phyloP scores from a whole-genome alignment of 2,888 invertebrate genomes.

The Megastigmus dorsalis region DNA sequence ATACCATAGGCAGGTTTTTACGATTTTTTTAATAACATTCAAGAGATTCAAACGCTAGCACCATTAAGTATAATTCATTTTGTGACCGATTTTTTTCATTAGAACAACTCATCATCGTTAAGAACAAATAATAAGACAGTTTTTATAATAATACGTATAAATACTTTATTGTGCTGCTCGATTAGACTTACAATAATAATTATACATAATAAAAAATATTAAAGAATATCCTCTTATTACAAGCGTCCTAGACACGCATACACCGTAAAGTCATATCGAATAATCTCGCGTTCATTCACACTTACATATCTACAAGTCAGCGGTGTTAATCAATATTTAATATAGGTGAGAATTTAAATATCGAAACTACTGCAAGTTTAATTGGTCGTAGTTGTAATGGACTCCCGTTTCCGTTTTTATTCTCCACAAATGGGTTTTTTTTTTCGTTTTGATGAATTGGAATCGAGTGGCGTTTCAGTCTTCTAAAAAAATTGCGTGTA shows the following conservation, averaged over 20 bases:
- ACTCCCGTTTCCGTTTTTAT: not conserved
- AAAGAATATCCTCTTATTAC: conserved; percentile 38
- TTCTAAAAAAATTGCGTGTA: conserved; percentile 34
- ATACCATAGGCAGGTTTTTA: not conserved
- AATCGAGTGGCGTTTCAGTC: conserved; percentile 42
- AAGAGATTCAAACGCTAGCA: no score
- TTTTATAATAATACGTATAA: conserved; percentile 48
- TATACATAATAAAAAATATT: conserved; percentile 47
- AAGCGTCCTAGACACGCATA: conserved; percentile 31
- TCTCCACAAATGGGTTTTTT: not conserved
- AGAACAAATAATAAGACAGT: not conserved
- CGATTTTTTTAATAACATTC: no score
- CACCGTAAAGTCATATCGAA: conserved; percentile 17
- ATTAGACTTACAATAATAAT: conserved; percentile 42
- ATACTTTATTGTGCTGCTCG: conserved; percentile 52
- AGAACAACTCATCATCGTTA: no score
- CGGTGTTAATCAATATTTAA: conserved; percentile 31
- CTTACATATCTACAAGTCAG: conserved; percentile 51
- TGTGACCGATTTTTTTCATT: not conserved
- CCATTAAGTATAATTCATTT: not conserved
- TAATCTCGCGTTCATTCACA: conserved; percentile 43
- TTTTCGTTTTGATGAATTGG: not conserved
- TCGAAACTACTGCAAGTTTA: conserved; percentile 22
- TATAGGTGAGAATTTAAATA: conserved; percentile 25
- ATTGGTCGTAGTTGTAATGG: conserved; percentile 15